phyloP scores from a whole-genome alignment of 2,797 vertebrate genomes.

The Sebastiscus tertius region DNA sequence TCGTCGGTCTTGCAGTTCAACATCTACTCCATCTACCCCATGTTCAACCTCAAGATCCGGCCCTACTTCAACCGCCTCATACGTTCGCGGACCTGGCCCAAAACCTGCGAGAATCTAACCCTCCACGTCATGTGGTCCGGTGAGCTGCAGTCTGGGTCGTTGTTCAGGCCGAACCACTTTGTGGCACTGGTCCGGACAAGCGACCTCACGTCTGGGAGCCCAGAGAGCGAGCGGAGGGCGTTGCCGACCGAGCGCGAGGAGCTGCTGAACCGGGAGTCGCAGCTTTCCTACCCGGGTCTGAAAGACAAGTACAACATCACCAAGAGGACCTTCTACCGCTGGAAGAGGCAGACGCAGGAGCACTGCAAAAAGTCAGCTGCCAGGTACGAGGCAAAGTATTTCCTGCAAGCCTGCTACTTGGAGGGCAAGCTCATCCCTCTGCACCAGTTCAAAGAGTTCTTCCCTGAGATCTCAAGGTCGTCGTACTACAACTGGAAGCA shows the following conservation, averaged over 20 bases:
- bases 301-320: slow-evolving; percentile 91
- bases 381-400: slow-evolving; percentile 95
- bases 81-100: slow-evolving; percentile 83
- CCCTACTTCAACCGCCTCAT: slow-evolving; percentile 95
- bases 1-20: slow-evolving; percentile 91
- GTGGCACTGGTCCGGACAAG: slow-evolving; percentile 87
- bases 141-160: slow-evolving; percentile 81
- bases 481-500: slow-evolving; percentile 98
- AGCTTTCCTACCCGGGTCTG: slow-evolving; percentile 88
- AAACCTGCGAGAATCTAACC: slow-evolving; percentile 77
- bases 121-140: slow-evolving; percentile 98
- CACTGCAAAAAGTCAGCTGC: slow-evolving; percentile 90
- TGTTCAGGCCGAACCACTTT: slow-evolving; percentile 91
- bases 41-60: slow-evolving; percentile 95
- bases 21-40: slow-evolving; percentile 95
- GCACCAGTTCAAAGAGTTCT: slow-evolving; percentile 91
- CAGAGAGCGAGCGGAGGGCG: slow-evolving; percentile 64
- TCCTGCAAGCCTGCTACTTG: slow-evolving; percentile 90
- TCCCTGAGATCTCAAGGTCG: slow-evolving; percentile 94
- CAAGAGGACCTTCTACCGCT: slow-evolving; percentile 95
- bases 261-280: slow-evolving; percentile 79
- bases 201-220: slow-evolving; percentile 75
- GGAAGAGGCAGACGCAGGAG: slow-evolving; percentile 92
- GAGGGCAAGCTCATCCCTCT: slow-evolving; percentile 89
- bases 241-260: slow-evolving; percentile 80